Evolutionary conservation across 2,797 vertebrate genomes (phyloP).

Genomic region (Enteromius anoplus): DNA sequence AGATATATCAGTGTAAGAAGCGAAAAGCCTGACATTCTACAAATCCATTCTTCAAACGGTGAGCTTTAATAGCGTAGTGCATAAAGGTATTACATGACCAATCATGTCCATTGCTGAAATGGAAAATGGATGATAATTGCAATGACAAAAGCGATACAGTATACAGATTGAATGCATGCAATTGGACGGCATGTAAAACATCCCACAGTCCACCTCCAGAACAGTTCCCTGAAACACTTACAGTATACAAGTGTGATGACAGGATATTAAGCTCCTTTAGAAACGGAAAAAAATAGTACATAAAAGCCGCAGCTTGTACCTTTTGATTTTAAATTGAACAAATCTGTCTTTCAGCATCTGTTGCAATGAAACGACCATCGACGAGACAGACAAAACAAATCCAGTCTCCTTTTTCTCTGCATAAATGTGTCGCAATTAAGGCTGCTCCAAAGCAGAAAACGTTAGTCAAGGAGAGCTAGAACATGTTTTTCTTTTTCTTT

Average conservation of each 20-base stretch:
- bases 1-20: slow-evolving; percentile 3
- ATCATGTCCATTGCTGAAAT: slow-evolving; percentile 3
- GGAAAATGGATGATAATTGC: slow-evolving; percentile 13
- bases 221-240: slow-evolving; percentile 21
- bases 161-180: not conserved
- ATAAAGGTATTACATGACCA: slow-evolving; percentile 6
- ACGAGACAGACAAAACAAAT: slow-evolving; percentile 52
- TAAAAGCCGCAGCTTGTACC: slow-evolving; percentile 54
- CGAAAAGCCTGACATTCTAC: not conserved
- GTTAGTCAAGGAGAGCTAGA: slow-evolving; percentile 46
- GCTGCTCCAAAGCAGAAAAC: slow-evolving; percentile 61
- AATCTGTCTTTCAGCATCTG: slow-evolving; percentile 62
- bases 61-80: slow-evolving; percentile 11
- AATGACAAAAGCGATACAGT: slow-evolving; percentile 6
- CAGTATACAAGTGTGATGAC: slow-evolving; percentile 45
- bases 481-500: slow-evolving; percentile 39
- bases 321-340: slow-evolving; percentile 62
- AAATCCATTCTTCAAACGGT: not conserved
- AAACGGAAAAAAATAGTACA: slow-evolving; percentile 38
- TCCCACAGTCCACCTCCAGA: slow-evolving; percentile 23
- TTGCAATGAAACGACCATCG: slow-evolving; percentile 62
- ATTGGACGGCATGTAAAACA: slow-evolving; percentile 17
- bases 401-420: slow-evolving; percentile 37
- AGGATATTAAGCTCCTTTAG: slow-evolving; percentile 46
- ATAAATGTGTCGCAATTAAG: slow-evolving; percentile 65